Evolutionary conservation across 1,140 invertebrate species (phyloP), one percentile per base, ranked within the genome.

Genomic region (Uloborus diversus): DNA sequence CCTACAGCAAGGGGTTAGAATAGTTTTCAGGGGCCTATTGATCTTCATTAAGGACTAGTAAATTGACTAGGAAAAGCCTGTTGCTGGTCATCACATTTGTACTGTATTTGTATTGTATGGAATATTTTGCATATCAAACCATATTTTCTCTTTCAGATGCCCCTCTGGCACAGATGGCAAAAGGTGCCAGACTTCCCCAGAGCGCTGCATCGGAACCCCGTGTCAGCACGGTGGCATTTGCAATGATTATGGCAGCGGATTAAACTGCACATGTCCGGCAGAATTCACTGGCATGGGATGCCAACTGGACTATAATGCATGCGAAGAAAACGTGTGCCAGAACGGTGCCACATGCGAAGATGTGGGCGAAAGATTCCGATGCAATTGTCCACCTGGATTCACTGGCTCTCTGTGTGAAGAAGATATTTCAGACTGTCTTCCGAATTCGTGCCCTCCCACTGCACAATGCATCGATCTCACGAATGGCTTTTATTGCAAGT

Each of bases 191-290:
- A 96, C 94, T 0, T 95, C 96, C 0, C 96, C 96, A 23, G 94
- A 98, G 87, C 90, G 96, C 65, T 98, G 96, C 84, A 95, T 98
- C 81, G 96, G 96, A 2, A 94, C 95, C 84, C 96, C 96, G 7
- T 98, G 96, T 85, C 96, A 96, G 93, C 95, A 98, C 83, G 94
- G 93, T 56, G 96, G 96, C 62, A 92, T 92, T 85, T 97, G 96
- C 84, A 94, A 94, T 88, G 96, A 98, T 85, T 98, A 94, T 84
- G 96, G 96, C 17, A 97, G 95, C 1, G 96, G 95, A 2, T 88
- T 98, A 0, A 98, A 98, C 85, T 98, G 96, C 84, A 93, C 95
- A 25, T 98, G 96, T 84, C 92, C 94, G 0, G 87, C 89, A 65
- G 94, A 96, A 84, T 96, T 92, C 83, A 91, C 92, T 1, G 96